phyloP scores from a whole-genome alignment of 2,113 vertebrate genomes.

The Actenoides hombroni region DNA sequence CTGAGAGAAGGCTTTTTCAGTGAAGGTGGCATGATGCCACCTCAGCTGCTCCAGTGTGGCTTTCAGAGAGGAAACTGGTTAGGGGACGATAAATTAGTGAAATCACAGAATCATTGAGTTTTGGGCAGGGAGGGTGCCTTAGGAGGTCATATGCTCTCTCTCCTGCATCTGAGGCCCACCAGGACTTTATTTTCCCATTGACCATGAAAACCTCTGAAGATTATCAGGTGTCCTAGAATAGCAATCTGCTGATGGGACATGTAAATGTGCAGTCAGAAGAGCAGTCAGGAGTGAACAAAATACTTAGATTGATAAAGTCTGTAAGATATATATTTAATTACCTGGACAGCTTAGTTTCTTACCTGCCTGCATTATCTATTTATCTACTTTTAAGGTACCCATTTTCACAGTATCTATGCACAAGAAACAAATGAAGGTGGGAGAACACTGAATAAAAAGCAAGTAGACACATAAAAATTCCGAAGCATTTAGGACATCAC shows the following conservation, averaged over 20 bases:
- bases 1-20: not conserved
- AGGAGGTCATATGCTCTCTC: not conserved
- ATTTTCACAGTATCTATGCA: not conserved
- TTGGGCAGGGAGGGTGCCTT: not conserved
- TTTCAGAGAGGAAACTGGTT: not conserved
- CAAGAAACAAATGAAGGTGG: not conserved
- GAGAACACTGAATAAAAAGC: not conserved
- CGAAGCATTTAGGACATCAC: not conserved
- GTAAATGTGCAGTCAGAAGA: not conserved
- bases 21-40: accelerated
- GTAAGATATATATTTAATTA: not conserved
- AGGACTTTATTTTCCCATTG: not conserved
- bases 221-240: not conserved
- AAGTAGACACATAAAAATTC: not conserved
- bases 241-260: not conserved
- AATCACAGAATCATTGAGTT: not conserved
- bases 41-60: not conserved
- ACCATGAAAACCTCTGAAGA: not conserved
- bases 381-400: not conserved
- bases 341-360: not conserved
- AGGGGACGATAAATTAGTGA: not conserved
- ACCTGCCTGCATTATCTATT: not conserved
- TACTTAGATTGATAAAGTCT: not conserved
- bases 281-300: not conserved
- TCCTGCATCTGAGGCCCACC: not conserved